Evolutionary conservation across 2,797 vertebrate genomes (phyloP), one percentile per base, ranked within the genome.

Genomic region (Tympanoctomys barrerae): DNA sequence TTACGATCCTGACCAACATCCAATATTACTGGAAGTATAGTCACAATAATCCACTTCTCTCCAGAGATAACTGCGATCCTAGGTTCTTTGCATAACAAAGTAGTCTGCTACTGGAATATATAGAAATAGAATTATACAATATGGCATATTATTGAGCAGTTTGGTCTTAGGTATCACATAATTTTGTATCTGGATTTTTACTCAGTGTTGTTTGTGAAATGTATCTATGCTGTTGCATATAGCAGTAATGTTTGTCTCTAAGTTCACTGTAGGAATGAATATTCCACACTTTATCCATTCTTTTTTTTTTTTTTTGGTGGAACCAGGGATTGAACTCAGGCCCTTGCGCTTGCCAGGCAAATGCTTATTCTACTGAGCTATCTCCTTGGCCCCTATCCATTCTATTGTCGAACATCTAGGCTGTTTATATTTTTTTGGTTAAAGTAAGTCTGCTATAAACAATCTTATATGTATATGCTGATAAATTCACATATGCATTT

Each of bases 11-110:
- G 16, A 92, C 46, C 80, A 86, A 89, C 16, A 42, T 0, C 70
- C 49, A 94, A 54, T 36, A 36, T n/a, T 85, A 85, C 1, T 73
- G 59, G 64, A 36, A 93, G 22, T 81, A 6, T 6, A 85, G 22
- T 68, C 39, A 70, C n/a, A 75, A 81, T 54, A 49, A 33, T 80
- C 42, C 24, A 57, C 31, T 86, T 22, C 33, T 80, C 42, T 61
- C 75, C n/a, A 68, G 18, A 89, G n/a, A 93, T 46, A 88, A 90
- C 79, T 21, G 84, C 21, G 54, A 31, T 61, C 28, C 28, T 80
- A 49, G 79, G 22, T 96, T 91, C 52, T 93, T 68, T 81, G 64
- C 4, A 70, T 61, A 54, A 89, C 54, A 95, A 70, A 84, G 36
- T 85, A 68, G 39, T n/a, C 31, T 4, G 5, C 68, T 84, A 88